phyloP scores from a whole-genome alignment of 2,797 vertebrate species.

The Etheostoma perlongum region DNA sequence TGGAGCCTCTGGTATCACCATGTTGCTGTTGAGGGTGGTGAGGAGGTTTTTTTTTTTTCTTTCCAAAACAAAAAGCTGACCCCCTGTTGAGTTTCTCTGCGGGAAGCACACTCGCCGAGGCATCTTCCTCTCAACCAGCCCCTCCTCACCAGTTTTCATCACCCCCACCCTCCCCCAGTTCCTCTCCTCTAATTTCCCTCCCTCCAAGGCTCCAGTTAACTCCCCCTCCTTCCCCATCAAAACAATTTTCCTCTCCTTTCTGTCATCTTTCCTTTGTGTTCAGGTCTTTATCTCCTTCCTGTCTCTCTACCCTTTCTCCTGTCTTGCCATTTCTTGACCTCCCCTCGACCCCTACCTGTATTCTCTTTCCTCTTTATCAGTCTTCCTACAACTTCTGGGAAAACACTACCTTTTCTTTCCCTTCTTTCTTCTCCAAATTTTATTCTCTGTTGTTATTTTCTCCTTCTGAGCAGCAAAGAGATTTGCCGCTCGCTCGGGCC shows the following conservation, averaged over 20 bases:
- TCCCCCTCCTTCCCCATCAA: constrained; percentile 9
- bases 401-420: constrained; percentile 21
- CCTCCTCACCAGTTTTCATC: constrained; percentile 50
- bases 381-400: constrained; percentile 31
- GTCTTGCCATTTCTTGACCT: constrained; percentile 10
- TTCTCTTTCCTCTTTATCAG: constrained; percentile 22
- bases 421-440: neutral
- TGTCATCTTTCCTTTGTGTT: constrained; percentile 29
- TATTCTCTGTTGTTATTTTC: constrained; percentile 5
- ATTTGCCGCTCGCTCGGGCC: constrained; percentile 59
- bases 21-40: constrained; percentile 35
- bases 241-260: constrained; percentile 7
- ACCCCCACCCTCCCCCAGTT: neutral
- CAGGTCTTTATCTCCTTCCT: constrained; percentile 8
- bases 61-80: constrained; percentile 68
- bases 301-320: constrained; percentile 2
- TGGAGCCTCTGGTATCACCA: constrained; percentile 51
- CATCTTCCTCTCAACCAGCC: constrained; percentile 60
- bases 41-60: constrained; percentile 36
- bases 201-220: constrained; percentile 53
- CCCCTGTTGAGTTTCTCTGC: constrained; percentile 65
- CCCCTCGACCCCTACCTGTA: constrained; percentile 4
- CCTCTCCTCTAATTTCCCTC: constrained; percentile 42
- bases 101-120: constrained; percentile 59
- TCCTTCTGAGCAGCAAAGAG: constrained; percentile 42